Percentiles rank a stretch among this genome's conserved stretches.
Conservation (phyloP, 2,797 vertebrate genomes). For the Thripadectes ignobilis region DNA sequence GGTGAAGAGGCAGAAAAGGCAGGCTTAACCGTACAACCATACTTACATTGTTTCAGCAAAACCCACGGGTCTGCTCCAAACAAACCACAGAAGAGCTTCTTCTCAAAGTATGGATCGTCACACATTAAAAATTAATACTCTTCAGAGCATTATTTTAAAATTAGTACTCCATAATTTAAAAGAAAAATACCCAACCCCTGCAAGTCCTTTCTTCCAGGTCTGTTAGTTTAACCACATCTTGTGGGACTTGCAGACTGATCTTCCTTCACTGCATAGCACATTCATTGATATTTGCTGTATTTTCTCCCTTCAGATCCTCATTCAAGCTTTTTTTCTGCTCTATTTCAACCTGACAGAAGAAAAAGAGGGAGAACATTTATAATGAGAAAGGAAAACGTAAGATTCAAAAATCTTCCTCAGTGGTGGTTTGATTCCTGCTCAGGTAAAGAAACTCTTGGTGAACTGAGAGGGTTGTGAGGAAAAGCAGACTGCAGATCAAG, state of each 20-base stretch:
- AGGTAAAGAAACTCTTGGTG: neutral
- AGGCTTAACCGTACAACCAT: neutral
- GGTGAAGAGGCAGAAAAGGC: slow-evolving; percentile 16
- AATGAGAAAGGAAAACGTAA: neutral
- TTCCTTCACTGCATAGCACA: slow-evolving; percentile 82
- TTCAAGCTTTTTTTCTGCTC: slow-evolving; percentile 82
- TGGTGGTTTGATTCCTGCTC: neutral
- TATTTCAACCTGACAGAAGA: slow-evolving; percentile 82
- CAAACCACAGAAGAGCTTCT: slow-evolving; percentile 4
- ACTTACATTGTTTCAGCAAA: neutral
- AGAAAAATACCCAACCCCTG: neutral
- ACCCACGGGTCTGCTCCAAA: neutral
- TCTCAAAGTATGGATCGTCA: neutral
- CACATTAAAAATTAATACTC: neutral
- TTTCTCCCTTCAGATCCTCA: slow-evolving; percentile 68
- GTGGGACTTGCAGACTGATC: neutral
- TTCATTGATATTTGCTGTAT: slow-evolving; percentile 74
- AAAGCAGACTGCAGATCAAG: neutral
- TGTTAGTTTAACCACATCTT: neutral
- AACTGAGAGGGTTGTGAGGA: neutral
- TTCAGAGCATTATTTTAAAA: slow-evolving; percentile 6
- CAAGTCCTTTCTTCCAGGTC: neutral
- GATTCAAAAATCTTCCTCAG: neutral
- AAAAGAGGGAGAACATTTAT: slow-evolving; percentile 2
- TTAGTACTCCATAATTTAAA: slow-evolving; percentile 8